phyloP scores from a whole-genome alignment of 2,113 vertebrate genomes.

The Alethe castanea region DNA sequence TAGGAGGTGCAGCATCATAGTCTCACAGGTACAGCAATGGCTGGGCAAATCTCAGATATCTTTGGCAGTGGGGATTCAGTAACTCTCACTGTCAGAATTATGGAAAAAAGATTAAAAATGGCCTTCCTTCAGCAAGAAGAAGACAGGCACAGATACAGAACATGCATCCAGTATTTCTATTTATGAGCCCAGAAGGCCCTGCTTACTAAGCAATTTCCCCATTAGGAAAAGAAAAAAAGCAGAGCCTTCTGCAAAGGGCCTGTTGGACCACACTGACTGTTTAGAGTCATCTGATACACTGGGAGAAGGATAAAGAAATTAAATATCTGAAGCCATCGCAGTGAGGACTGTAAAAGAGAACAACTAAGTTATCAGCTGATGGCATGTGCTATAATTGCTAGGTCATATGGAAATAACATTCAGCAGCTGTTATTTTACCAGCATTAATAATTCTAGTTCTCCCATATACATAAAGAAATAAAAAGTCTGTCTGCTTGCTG shows the following conservation, averaged over 20 bases:
- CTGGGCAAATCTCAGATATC: not conserved
- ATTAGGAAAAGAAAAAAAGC: not conserved
- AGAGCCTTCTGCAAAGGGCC: not conserved
- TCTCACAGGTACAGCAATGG: not conserved
- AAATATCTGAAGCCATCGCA: not conserved
- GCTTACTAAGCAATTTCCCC: not conserved
- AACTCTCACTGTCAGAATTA: not conserved
- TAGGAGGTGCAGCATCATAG: accelerated
- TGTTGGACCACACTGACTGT: not conserved
- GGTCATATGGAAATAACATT: not conserved
- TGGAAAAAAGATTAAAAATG: not conserved
- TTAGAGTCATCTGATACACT: not conserved
- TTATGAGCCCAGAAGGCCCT: not conserved
- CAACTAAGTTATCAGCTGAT: not conserved
- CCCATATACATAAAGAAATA: not conserved
- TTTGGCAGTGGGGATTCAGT: not conserved
- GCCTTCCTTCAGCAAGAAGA: not conserved
- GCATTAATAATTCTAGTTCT: not conserved
- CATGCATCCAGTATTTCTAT: not conserved
- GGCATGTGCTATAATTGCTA: not conserved
- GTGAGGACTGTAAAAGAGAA: not conserved
- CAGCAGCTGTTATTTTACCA: not conserved
- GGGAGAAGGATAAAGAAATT: conserved; percentile 2
- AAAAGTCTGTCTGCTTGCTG: not conserved
- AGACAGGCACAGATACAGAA: not conserved